phyloP scores from a whole-genome alignment of 2,113 vertebrate genomes.

The Ibidorhyncha struthersii region DNA sequence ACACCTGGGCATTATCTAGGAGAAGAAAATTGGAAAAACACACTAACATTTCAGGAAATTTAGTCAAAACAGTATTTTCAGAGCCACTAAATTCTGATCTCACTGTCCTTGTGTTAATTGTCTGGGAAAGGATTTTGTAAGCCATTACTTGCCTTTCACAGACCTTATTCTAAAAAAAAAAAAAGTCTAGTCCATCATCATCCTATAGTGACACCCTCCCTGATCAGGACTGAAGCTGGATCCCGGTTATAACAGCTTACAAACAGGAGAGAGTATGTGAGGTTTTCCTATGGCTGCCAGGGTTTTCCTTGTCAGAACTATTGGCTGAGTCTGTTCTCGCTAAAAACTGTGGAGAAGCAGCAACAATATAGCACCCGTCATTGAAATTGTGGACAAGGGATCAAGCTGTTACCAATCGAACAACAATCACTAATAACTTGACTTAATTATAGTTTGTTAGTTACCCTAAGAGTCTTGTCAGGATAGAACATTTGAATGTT shows the following conservation, averaged over 20 bases:
- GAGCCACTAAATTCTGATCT: not conserved
- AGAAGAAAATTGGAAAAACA: not conserved
- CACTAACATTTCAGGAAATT: not conserved
- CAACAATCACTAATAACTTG: not conserved
- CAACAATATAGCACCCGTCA: not conserved
- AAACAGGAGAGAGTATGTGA: not conserved
- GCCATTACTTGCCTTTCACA: not conserved
- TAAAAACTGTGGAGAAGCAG: not conserved
- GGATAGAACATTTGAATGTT: not conserved
- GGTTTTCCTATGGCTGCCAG: not conserved
- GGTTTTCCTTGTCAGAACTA: not conserved
- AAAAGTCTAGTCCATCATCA: not conserved
- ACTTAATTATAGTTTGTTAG: not conserved
- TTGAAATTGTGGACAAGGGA: not conserved
- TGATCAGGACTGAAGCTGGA: not conserved
- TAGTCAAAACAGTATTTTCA: not conserved
- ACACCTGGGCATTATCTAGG: not conserved
- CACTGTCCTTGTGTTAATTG: not conserved
- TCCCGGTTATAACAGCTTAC: not conserved
- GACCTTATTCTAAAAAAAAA: not conserved
- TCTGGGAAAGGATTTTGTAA: not conserved
- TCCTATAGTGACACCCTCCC: not conserved
- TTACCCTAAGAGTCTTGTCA: not conserved
- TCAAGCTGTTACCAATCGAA: not conserved
- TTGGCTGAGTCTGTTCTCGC: not conserved